Evolutionary conservation across 1,140 invertebrate species (phyloP).

Genomic region (Tetraneura akinire): DNA sequence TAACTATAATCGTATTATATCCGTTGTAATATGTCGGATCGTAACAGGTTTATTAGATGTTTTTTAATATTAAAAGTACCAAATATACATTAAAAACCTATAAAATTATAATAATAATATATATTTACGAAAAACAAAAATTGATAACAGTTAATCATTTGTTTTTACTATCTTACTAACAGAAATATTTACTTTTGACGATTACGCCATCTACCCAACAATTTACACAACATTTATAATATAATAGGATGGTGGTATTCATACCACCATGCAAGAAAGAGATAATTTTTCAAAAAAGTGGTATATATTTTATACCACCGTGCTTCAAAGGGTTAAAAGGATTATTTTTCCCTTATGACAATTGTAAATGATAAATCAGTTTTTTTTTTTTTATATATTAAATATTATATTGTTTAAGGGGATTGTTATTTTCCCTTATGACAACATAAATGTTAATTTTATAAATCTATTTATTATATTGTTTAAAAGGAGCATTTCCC

Average conservation of each 20-base stretch:
- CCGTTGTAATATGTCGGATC: too few relatives aligned
- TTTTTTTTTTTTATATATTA: too few relatives aligned
- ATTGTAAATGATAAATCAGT: too few relatives aligned
- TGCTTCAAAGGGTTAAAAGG: constrained; percentile 11
- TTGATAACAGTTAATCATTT: not conserved
- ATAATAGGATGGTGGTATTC: constrained; percentile 18
- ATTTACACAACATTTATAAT: not conserved
- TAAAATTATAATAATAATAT: not conserved
- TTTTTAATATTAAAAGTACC: not conserved
- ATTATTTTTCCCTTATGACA: too few relatives aligned
- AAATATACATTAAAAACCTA: not conserved
- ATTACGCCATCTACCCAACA: not conserved
- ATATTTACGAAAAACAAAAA: not conserved
- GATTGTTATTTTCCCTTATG: too few relatives aligned
- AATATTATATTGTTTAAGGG: too few relatives aligned
- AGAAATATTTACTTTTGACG: not conserved
- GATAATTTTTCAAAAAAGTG: not conserved
- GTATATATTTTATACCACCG: constrained; percentile 10
- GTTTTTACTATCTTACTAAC: not conserved
- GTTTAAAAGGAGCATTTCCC: too few relatives aligned
- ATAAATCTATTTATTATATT: too few relatives aligned
- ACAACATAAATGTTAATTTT: too few relatives aligned
- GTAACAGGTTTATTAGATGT: not conserved
- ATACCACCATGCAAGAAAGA: not conserved
- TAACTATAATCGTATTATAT: too few relatives aligned